phyloP scores from a whole-genome alignment of 2,113 vertebrate species.

The Aphelocoma coerulescens region DNA sequence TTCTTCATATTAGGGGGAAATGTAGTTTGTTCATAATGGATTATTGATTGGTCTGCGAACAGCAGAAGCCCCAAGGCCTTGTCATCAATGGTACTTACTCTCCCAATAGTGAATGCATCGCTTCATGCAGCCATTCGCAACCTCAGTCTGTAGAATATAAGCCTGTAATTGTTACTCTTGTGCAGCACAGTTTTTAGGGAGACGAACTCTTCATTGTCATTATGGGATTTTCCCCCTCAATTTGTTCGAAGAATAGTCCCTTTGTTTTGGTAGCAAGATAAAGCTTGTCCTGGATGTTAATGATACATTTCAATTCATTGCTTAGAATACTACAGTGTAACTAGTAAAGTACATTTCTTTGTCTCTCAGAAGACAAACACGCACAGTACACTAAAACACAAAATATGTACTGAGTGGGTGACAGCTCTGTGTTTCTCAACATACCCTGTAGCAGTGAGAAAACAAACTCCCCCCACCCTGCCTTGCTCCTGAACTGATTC shows the following conservation, averaged over 20 bases:
- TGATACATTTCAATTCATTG: slow-evolving; percentile 71
- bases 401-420: slow-evolving; percentile 62
- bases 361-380: slow-evolving; percentile 55
- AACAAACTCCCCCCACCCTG: not conserved
- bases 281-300: slow-evolving; percentile 72
- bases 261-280: slow-evolving; percentile 71
- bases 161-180: slow-evolving; percentile 68
- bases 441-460: not conserved
- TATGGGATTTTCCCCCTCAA: slow-evolving; percentile 59
- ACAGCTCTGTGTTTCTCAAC: slow-evolving; percentile 40
- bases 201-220: slow-evolving; percentile 72
- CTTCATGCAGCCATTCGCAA: slow-evolving; percentile 81
- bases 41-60: slow-evolving; percentile 89
- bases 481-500: not conserved
- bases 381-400: slow-evolving; percentile 45
- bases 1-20: slow-evolving; percentile 76
- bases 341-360: slow-evolving; percentile 57
- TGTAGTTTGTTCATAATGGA: slow-evolving; percentile 89
- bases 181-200: slow-evolving; percentile 63
- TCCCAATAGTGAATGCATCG: slow-evolving; percentile 82
- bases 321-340: slow-evolving; percentile 68
- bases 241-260: slow-evolving; percentile 66
- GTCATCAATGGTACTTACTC: slow-evolving; percentile 75
- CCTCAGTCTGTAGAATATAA: slow-evolving; percentile 68
- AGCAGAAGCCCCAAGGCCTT: slow-evolving; percentile 81